These are phyloP conservation scores for Calonectris borealis DNA, from an alignment of 2,113 vertebrate species.

Conservation along the genomic window DNA sequence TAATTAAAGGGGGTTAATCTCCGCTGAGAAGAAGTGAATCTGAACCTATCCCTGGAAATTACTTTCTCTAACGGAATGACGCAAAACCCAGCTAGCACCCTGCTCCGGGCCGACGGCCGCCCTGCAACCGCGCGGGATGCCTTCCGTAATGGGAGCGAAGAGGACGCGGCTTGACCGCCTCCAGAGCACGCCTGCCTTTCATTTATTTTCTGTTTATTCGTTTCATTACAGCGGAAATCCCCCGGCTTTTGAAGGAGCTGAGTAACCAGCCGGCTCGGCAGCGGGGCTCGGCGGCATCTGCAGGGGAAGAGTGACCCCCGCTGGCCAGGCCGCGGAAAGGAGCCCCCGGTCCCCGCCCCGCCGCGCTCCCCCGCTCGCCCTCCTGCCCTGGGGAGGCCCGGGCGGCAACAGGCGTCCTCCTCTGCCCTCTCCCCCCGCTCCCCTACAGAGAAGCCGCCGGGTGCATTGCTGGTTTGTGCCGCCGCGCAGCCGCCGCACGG, in stretches of 20 bases:
- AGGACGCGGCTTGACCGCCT: neutral
- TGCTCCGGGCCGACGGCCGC: fast-evolving
- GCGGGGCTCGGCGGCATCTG: neutral
- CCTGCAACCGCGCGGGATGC: neutral
- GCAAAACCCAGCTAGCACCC: neutral
- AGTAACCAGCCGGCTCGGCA: fast-evolving
- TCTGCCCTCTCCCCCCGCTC: no score
- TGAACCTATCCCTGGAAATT: neutral
- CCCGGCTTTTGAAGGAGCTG: fast-evolving
- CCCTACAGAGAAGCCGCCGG: no score
- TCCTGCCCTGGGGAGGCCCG: no score
- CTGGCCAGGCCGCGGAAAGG: neutral
- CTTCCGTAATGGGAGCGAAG: fast-evolving
- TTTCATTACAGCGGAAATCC: fast-evolving
- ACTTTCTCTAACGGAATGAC: neutral
- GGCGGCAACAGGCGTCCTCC: no score
- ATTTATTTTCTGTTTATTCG: fast-evolving
- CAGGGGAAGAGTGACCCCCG: neutral
- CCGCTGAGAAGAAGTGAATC: neutral
- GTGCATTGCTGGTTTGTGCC: neutral
- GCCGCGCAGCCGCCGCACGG: no score
- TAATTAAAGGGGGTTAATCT: conserved; percentile 22
- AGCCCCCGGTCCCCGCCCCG: neutral
- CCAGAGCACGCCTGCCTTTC: neutral
- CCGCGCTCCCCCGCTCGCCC: neutral